Evolutionary conservation across 2,797 vertebrate genomes (phyloP).

Genomic region (Syngnathus rostellatus): DNA sequence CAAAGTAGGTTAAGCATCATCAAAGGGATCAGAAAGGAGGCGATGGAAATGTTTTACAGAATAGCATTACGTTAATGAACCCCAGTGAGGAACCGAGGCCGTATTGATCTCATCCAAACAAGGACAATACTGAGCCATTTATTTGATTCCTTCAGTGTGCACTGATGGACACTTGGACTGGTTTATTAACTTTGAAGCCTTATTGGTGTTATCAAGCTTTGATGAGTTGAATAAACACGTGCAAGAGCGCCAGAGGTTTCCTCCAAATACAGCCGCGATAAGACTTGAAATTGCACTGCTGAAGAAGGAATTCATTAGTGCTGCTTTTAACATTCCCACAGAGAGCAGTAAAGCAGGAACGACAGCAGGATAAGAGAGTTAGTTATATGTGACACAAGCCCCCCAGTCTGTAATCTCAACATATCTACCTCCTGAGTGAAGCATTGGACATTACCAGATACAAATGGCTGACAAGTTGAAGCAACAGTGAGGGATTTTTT

Average conservation of each 20-base stretch:
- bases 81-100: constrained; percentile 28
- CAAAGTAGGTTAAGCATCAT: constrained; percentile 60
- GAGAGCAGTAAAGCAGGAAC: constrained; percentile 42
- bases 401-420: constrained; percentile 36
- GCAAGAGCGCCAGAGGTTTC: constrained; percentile 30
- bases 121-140: constrained; percentile 35
- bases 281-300: constrained; percentile 48
- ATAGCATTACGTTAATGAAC: constrained; percentile 37
- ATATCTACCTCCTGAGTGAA: constrained; percentile 21
- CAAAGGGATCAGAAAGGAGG: constrained; percentile 42
- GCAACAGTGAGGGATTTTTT: not conserved
- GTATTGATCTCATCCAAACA: constrained; percentile 36
- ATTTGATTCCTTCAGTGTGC: constrained; percentile 7
- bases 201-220: constrained; percentile 26
- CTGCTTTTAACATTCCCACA: constrained; percentile 41
- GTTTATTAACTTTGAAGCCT: constrained; percentile 13
- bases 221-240: constrained; percentile 36
- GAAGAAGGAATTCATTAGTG: constrained; percentile 46
- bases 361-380: constrained; percentile 35
- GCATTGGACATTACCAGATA: constrained; percentile 4
- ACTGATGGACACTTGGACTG: not conserved
- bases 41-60: constrained; percentile 31
- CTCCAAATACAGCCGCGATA: constrained; percentile 34
- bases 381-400: constrained; percentile 45
- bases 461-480: constrained; percentile 1